A percentile compares a stretch with the other conserved stretches of the same genome.
phyloP scores from a whole-genome alignment of 2,797 vertebrate genomes.

The Mycteria americana region DNA sequence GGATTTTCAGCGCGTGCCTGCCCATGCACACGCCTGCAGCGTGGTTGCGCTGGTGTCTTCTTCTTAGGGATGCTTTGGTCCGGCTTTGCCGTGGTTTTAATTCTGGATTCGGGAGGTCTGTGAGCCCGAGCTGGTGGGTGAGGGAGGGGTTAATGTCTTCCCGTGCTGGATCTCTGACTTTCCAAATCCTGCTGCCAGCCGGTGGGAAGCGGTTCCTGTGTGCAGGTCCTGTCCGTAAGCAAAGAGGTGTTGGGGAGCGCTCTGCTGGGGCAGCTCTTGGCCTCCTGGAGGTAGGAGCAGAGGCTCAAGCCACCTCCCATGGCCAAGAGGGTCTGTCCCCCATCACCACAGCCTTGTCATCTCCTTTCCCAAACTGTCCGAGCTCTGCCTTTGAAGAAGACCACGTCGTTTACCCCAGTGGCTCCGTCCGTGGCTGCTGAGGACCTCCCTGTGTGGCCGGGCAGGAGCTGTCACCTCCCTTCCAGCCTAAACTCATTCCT shows the following conservation, averaged over 20 bases:
- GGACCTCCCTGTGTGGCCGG: background rate
- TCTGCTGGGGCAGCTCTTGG: background rate
- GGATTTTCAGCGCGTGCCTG: background rate
- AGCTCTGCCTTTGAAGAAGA: background rate
- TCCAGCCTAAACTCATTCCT: background rate
- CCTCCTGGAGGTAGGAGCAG: background rate
- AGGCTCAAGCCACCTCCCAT: background rate
- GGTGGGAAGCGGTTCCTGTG: accelerated
- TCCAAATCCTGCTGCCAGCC: background rate
- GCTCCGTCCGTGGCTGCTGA: background rate
- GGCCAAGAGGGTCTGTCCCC: background rate
- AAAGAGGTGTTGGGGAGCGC: background rate
- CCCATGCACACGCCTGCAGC: background rate
- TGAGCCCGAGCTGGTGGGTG: background rate
- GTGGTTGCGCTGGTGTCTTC: background rate
- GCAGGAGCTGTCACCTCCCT: background rate
- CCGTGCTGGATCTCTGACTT: background rate
- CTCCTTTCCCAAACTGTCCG: background rate
- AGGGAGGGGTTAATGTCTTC: background rate
- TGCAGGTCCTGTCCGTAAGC: background rate
- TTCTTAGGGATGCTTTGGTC: background rate
- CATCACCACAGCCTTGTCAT: background rate
- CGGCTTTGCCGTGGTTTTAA: background rate
- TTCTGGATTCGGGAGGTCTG: background rate
- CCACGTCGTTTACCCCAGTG: background rate